phyloP scores from a whole-genome alignment of 2,888 invertebrate species.

The Embidobia sp. region DNA sequence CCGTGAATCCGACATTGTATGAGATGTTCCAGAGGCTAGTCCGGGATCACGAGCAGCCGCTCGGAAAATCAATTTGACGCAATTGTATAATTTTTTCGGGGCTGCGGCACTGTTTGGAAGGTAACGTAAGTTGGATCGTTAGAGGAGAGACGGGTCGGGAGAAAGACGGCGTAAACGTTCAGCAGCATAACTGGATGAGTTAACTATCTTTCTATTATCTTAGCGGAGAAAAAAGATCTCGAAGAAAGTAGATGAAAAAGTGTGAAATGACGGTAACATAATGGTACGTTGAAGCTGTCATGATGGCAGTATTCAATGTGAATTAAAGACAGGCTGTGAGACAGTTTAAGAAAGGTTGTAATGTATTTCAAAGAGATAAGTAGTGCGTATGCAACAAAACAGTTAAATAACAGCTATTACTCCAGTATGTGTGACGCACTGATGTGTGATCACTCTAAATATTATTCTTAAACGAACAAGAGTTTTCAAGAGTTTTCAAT shows the following conservation, averaged over 20 bases:
- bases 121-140: too few relatives aligned
- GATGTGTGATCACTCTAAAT: too few relatives aligned
- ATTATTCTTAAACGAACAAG: too few relatives aligned
- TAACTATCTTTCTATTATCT: too few relatives aligned
- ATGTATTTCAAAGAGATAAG: slow-evolving; percentile 36
- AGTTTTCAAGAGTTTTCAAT: too few relatives aligned
- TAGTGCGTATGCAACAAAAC: slow-evolving; percentile 40
- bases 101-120: slow-evolving; percentile 10
- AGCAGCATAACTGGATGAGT: too few relatives aligned
- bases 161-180: too few relatives aligned
- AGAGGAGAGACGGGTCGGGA: too few relatives aligned
- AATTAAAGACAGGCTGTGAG: slow-evolving; percentile 20
- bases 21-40: slow-evolving; percentile 6
- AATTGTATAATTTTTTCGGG: slow-evolving; percentile 22
- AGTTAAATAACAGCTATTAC: slow-evolving; percentile 49
- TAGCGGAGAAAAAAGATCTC: background rate
- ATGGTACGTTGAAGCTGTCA: slow-evolving; percentile 18
- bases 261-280: background rate
- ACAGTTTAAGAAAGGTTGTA: slow-evolving; percentile 15
- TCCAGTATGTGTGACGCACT: slow-evolving; percentile 27
- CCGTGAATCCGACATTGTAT: slow-evolving; percentile 34
- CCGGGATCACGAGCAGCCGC: slow-evolving; percentile 11
- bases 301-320: background rate
- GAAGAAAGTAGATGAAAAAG: too few relatives aligned
- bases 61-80: slow-evolving; percentile 45